phyloP scores from a whole-genome alignment of 2,797 vertebrate genomes.

The Rhincodon typus region DNA sequence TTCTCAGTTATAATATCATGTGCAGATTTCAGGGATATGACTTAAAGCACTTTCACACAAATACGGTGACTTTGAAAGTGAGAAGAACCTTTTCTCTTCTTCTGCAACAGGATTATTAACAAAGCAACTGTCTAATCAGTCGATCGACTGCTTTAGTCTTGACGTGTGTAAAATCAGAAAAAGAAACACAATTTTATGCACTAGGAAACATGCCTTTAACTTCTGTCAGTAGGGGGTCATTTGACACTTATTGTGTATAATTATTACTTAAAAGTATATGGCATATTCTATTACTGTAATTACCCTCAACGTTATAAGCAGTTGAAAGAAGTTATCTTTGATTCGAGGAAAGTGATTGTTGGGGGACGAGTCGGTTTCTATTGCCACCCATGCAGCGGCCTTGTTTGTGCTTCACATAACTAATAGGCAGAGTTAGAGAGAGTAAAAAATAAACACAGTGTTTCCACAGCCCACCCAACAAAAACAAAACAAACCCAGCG shows the following conservation, averaged over 20 bases:
- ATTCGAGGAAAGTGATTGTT: slow-evolving; percentile 46
- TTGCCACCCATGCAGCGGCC: slow-evolving; percentile 66
- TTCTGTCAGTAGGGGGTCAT: slow-evolving; percentile 71
- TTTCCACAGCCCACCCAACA: not conserved
- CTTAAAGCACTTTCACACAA: not conserved
- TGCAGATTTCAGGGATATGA: not conserved
- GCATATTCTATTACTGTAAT: slow-evolving; percentile 93
- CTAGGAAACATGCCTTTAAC: slow-evolving; percentile 71
- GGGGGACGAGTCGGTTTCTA: slow-evolving; percentile 52
- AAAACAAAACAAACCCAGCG: not conserved
- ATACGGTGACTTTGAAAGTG: not conserved
- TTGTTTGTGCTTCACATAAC: slow-evolving; percentile 19
- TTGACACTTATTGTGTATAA: slow-evolving; percentile 66
- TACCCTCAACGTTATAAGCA: slow-evolving; percentile 65
- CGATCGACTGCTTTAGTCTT: slow-evolving; percentile 45
- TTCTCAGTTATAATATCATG: not conserved
- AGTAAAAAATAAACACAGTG: not conserved
- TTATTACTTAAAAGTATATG: slow-evolving; percentile 90
- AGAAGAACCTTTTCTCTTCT: too few relatives aligned
- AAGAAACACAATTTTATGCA: slow-evolving; percentile 57
- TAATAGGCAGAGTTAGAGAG: not conserved
- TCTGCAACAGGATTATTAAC: not conserved
- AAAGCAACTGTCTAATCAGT: not conserved
- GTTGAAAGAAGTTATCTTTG: slow-evolving; percentile 69
- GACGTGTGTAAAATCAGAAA: slow-evolving; percentile 56